Percentiles rank a stretch among this genome's conserved stretches.
Conservation (phyloP, 2,888 invertebrate species). For the Amblyteles armatorius region DNA sequence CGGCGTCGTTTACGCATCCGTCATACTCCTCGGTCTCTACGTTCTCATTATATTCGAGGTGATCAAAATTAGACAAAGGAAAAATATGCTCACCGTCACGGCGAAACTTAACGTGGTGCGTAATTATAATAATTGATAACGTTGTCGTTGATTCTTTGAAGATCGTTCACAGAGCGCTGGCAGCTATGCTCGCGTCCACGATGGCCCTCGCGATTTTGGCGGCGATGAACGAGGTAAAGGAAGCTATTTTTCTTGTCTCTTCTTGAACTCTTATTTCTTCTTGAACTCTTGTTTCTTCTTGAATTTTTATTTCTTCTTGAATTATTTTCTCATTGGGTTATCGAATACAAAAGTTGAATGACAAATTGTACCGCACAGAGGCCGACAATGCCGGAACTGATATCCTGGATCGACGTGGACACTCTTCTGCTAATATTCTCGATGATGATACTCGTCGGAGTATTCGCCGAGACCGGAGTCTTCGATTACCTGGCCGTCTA, state of each 20-base stretch:
- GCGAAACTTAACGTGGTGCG: neutral
- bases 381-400: conserved; percentile 91
- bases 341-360: neutral
- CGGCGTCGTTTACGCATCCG: conserved; percentile 90
- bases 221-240: conserved; percentile 88
- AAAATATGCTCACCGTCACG: neutral
- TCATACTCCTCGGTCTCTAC: conserved; percentile 91
- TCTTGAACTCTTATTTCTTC: no score
- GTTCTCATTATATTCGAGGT: conserved; percentile 95
- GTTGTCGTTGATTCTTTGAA: conserved; percentile 78
- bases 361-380: conserved; percentile 83
- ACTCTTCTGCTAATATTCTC: conserved; percentile 93
- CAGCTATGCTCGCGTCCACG: conserved; percentile 93
- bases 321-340: neutral
- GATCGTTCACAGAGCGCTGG: conserved; percentile 93
- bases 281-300: no score
- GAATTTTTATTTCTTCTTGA: no score
- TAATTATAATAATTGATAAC: neutral
- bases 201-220: conserved; percentile 92
- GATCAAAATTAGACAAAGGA: conserved; percentile 42
- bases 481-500: conserved; percentile 94
- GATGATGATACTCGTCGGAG: conserved; percentile 96
- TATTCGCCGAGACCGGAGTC: conserved; percentile 95
- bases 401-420: conserved; percentile 95
- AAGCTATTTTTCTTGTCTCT: neutral